A percentile compares a stretch with the other conserved stretches of the same genome.
These are phyloP conservation scores for Notolabrus celidotus DNA, from an alignment of 2,797 vertebrate species.

Conservation along the genomic window DNA sequence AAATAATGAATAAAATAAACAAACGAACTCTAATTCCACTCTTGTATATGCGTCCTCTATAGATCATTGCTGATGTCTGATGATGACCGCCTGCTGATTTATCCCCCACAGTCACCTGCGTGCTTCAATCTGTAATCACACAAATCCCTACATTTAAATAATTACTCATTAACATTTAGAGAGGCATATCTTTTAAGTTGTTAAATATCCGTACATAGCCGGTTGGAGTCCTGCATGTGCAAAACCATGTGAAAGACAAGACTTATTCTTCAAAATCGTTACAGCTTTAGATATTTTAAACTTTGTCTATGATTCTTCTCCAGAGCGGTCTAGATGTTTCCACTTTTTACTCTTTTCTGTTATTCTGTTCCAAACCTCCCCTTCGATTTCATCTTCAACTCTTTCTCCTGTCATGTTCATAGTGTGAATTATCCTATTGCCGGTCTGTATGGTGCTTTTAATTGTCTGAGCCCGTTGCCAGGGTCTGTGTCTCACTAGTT, in stretches of 20 bases:
- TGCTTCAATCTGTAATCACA: rapidly evolving
- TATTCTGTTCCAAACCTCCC: neutral
- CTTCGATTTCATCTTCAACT: neutral
- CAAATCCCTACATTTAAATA: neutral
- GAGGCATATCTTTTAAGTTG: neutral
- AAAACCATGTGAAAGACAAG: neutral
- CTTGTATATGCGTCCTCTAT: neutral
- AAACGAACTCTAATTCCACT: neutral
- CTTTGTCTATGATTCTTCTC: neutral
- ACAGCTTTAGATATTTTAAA: no score
- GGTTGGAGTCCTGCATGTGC: neutral
- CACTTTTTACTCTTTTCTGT: neutral
- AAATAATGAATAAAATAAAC: no score
- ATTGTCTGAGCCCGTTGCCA: conserved; percentile 17
- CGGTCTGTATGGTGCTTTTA: conserved; percentile 11
- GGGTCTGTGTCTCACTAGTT: conserved; percentile 35
- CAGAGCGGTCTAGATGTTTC: no score
- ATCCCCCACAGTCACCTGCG: neutral
- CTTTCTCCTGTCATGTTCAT: conserved; percentile 1
- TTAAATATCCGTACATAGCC: neutral
- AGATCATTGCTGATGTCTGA: neutral
- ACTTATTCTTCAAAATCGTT: neutral
- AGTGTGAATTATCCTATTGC: conserved; percentile 19
- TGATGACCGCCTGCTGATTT: neutral
- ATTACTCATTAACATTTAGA: neutral